Base-by-base conservation (phyloP, 2,113 vertebrate genomes). In the Bambusicola thoracicus region DNA sequence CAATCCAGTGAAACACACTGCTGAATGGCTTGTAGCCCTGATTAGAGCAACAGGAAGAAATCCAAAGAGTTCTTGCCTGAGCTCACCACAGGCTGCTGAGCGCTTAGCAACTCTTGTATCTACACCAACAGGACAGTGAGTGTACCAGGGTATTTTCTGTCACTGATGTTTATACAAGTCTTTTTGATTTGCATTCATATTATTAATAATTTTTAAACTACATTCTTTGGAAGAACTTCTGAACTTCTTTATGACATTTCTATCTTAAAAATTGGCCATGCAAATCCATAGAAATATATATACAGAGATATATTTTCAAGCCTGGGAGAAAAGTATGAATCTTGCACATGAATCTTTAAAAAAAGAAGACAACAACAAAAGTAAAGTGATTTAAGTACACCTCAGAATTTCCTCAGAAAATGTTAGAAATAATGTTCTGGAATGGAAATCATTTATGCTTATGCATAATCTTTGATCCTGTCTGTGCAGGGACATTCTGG, bases 391-490 rank as follows among this genome's bases (percentile, higher is more conserved):
- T 70, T 41, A 85, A 77, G 38, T 17, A 58, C 17, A 34, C 6
- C 17, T 70, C 18, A 80, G 46, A 82, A 59, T 65, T 14, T 68
- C 77, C 63, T 32, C 30, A 27, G 46, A 75, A 63, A 17, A 30
- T 4, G 2, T 83, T 82, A 59, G 74, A 92, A 95, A 90, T 9
- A 59, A 43, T 56, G 13, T 75, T 68, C 51, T 7, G 6, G 77
- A 55, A 93, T 85, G 38, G 20, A 91, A 90, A 70, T 14, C 10
- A 85, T 65, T 87, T 87, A 48, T 36, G 38, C 3, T 5, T 91
- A 87, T 87, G 56, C 72, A 87, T 59, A 89, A 2, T 87, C 34
- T 92, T 93, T 90, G 61, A 86, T 88, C 79, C 56, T 85, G 41
- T 67, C 91, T 81, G 74, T 48, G 32, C 27, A 70, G 25, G 22